phyloP scores from a whole-genome alignment of 1,140 invertebrate species.

The Tetragonula clypearis region DNA sequence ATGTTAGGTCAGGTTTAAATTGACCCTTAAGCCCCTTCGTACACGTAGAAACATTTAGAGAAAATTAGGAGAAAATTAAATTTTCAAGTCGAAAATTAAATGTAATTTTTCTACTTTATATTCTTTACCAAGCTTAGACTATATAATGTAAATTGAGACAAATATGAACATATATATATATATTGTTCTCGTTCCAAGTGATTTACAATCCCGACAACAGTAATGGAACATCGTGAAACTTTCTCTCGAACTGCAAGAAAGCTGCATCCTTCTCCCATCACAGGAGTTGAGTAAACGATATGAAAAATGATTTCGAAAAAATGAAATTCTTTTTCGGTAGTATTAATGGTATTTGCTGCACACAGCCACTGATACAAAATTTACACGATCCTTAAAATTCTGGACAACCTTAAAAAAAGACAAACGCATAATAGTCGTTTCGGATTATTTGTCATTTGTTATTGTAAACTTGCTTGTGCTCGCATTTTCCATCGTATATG shows the following conservation, averaged over 20 bases:
- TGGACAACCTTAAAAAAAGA: no score
- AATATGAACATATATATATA: not conserved
- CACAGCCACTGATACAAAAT: not conserved
- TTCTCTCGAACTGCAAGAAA: not conserved
- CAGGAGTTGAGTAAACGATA: no score
- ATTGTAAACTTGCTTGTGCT: not conserved
- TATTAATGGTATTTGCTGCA: not conserved
- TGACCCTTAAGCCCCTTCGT: not conserved
- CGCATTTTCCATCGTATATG: not conserved
- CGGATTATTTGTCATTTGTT: not conserved
- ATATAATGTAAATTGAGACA: no score
- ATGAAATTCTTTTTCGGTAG: not conserved
- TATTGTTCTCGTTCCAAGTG: constrained; percentile 37
- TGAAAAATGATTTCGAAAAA: not conserved
- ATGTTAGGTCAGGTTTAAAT: constrained; percentile 27
- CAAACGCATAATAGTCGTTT: not conserved
- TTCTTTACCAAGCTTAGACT: no score
- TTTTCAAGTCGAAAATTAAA: no score
- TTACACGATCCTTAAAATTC: not conserved
- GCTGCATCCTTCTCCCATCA: not conserved
- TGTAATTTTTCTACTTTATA: no score
- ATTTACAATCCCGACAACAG: constrained; percentile 38
- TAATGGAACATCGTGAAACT: constrained; percentile 34
- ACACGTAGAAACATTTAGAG: not conserved
- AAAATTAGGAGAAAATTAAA: not conserved